A percentile compares a stretch with the other conserved stretches of the same genome.
phyloP scores from a whole-genome alignment of 2,888 invertebrate species.

The Acleris sparsana region DNA sequence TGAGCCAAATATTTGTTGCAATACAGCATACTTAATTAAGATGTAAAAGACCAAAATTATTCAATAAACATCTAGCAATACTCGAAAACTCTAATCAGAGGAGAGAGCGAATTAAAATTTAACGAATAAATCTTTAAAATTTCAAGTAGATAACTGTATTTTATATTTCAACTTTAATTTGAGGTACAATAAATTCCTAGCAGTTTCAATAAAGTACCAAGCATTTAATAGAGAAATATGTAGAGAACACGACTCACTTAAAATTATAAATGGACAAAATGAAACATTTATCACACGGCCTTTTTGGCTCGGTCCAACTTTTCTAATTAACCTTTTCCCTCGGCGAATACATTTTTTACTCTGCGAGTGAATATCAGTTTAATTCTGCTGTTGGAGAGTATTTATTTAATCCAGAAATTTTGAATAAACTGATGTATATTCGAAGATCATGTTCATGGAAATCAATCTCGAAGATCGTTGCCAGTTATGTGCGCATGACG shows the following conservation, averaged over 20 bases:
- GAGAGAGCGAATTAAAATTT: no score
- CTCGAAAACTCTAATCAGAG: no score
- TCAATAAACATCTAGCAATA: no score
- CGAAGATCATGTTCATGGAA: constrained; percentile 1
- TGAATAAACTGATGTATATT: constrained; percentile 1
- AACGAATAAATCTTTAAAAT: no score
- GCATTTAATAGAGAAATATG: constrained; percentile 17
- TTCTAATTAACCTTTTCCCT: constrained; percentile 36
- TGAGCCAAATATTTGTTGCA: no score
- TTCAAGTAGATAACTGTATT: no score
- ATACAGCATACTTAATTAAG: no score
- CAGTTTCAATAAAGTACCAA: not conserved
- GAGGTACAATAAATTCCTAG: not conserved
- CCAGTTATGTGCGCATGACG: constrained; percentile 42
- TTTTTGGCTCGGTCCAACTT: constrained; percentile 29
- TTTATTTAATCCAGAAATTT: constrained; percentile 17
- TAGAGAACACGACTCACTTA: constrained; percentile 14
- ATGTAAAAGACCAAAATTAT: no score
- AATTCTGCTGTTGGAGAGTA: constrained; percentile 12
- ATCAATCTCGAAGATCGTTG: constrained; percentile 37
- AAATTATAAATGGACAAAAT: constrained; percentile 31
- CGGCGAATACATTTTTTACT: constrained; percentile 23
- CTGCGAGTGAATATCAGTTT: constrained; percentile 26
- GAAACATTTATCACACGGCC: constrained; percentile 30
- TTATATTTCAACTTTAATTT: not conserved